Percentiles rank a stretch among this genome's conserved stretches.
Evolutionary conservation across 2,113 vertebrate genomes (phyloP).

Genomic region (Ameiurus melas): DNA sequence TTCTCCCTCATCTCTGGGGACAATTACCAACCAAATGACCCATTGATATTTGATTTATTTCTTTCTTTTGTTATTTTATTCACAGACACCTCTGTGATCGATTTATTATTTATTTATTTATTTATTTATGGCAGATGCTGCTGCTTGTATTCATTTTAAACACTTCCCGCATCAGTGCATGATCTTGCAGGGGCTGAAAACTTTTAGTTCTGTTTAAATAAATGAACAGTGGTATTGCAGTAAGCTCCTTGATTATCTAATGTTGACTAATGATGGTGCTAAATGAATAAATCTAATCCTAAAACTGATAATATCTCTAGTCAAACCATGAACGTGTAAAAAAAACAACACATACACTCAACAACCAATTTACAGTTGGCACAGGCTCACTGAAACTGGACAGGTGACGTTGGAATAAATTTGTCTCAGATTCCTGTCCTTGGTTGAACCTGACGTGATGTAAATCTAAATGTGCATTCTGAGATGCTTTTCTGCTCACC

Average conservation of each 20-base stretch:
- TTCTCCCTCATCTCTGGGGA: not conserved
- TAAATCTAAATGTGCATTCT: not conserved
- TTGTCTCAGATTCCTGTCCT: not conserved
- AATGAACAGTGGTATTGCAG: not conserved
- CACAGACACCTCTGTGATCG: too few relatives aligned
- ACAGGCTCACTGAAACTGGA: not conserved
- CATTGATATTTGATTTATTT: too few relatives aligned
- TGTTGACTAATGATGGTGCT: not conserved
- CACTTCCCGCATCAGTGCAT: too few relatives aligned
- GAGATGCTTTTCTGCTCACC: not conserved
- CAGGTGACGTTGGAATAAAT: not conserved
- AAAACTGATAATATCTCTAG: not conserved
- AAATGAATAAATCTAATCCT: not conserved
- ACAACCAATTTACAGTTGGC: not conserved
- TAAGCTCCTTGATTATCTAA: not conserved
- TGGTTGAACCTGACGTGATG: not conserved
- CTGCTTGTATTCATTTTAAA: too few relatives aligned
- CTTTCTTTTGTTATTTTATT: too few relatives aligned
- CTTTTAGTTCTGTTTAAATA: not conserved
- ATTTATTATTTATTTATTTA: too few relatives aligned
- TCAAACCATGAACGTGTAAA: not conserved
- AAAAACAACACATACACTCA: not conserved
- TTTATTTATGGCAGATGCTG: too few relatives aligned
- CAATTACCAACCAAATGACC: too few relatives aligned
- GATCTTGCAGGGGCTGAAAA: not conserved